phyloP scores from a whole-genome alignment of 2,797 vertebrate species.

The Scarus forsteni region DNA sequence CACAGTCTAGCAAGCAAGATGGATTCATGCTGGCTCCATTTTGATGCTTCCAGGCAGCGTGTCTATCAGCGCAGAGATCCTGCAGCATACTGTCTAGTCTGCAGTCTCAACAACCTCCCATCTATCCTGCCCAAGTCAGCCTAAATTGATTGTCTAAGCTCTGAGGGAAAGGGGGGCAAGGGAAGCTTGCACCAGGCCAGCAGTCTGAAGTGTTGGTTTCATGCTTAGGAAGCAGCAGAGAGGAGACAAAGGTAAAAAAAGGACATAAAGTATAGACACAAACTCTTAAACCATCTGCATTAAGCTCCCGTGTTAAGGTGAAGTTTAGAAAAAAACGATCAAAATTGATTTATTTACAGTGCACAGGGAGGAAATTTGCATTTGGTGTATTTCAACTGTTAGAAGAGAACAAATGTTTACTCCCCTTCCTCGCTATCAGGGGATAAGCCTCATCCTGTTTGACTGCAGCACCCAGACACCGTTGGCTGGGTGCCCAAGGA shows the following conservation, averaged over 20 bases:
- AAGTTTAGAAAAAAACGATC: background rate
- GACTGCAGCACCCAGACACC: conserved; percentile 69
- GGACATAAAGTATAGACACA: conserved; percentile 10
- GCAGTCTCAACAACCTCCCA: conserved; percentile 71
- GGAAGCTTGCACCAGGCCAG: conserved; percentile 41
- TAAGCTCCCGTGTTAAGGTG: conserved; percentile 1
- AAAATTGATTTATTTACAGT: background rate
- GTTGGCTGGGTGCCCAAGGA: conserved; percentile 75
- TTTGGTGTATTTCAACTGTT: conserved; percentile 31
- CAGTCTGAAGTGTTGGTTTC: conserved; percentile 59
- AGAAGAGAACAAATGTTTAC: conserved; percentile 60
- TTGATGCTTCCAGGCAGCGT: conserved; percentile 71
- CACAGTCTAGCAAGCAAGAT: conserved; percentile 56
- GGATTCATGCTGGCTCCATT: conserved; percentile 70
- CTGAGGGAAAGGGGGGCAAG: conserved; percentile 31
- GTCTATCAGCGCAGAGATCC: conserved; percentile 73
- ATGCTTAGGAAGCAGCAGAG: conserved; percentile 50
- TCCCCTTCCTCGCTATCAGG: conserved; percentile 37
- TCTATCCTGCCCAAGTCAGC: conserved; percentile 73
- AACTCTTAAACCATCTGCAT: conserved; percentile 27
- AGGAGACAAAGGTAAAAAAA: conserved; percentile 37
- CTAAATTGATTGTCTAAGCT: conserved; percentile 79
- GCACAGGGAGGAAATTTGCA: conserved; percentile 20
- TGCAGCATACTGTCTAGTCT: conserved; percentile 75
- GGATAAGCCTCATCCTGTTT: conserved; percentile 51